Base-by-base conservation (phyloP, 1,140 invertebrate genomes). In the Drosophila auraria region DNA sequence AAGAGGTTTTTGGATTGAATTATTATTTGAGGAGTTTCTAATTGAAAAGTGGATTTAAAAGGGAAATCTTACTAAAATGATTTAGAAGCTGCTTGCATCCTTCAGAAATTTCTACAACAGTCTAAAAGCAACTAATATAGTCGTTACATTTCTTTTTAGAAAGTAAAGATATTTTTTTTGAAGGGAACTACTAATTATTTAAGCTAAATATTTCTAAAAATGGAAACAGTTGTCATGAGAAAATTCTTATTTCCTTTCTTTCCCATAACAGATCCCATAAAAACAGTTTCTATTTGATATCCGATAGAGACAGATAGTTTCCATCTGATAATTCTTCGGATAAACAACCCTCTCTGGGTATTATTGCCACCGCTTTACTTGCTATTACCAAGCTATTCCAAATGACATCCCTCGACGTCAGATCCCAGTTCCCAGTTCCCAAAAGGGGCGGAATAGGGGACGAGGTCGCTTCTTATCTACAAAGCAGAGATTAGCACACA, bases 381-480 rank as follows among this genome's bases (percentile, higher is more conserved):
- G 61, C 12, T 36, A 20, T 25, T 25, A 20, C 57, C 17, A 50
- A 62, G 14, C 15, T 38, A n/a, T 51, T 25, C 17, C 65, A 17
- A 40, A 36, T 63, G 45, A 64, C 65, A 63, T 27, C 40, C 65
- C 50, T 38, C 38, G 42, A 38, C 23, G 20, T 38, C 47, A 27
- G 44, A 33, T 49, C 27, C 11, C 54, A 30, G 51, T 23, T 57
- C 17, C 11, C 33, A 23, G 58, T 8, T 38, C 5, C 45, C 40
- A 30, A 50, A 68, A 57, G 64, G 45, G 50, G 47, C 38, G 27
- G 61, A 47, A 20, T 68, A 38, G 40, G 49, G 33, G 50, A 68
- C 33, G 62, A 64, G 61, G 64, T 66, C 70, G 27, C 1, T 40
- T 20, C 30, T 74, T 74, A 72, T 74, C 71, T 45, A n/a, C 27